Percentiles rank a stretch among this genome's conserved stretches.
These are phyloP conservation scores for Cyphomyrmex costatus DNA, from an alignment of 1,140 invertebrate genomes.

Conservation along the genomic window DNA sequence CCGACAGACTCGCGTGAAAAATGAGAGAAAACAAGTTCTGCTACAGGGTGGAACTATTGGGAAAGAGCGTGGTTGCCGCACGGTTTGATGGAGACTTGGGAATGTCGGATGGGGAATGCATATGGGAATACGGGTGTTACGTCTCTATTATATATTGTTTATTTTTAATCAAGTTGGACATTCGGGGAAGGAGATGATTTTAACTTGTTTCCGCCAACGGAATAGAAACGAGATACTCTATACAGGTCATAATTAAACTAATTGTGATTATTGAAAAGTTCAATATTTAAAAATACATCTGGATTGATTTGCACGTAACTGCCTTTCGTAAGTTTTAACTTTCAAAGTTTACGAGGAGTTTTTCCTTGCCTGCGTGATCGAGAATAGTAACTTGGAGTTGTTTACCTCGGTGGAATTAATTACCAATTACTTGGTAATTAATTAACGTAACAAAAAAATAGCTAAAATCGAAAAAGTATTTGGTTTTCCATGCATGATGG, in stretches of 20 bases:
- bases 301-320: slow-evolving; percentile 67
- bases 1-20: slow-evolving; percentile 33
- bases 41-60: background rate
- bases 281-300: slow-evolving; percentile 54
- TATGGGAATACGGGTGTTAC: background rate
- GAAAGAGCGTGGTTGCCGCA: background rate
- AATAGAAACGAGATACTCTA: background rate
- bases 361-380: slow-evolving; percentile 47
- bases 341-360: slow-evolving; percentile 64
- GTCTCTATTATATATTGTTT: slow-evolving; percentile 27
- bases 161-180: slow-evolving; percentile 3
- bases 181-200: background rate
- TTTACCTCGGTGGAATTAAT: slow-evolving; percentile 56
- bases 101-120: background rate
- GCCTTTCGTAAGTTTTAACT: slow-evolving; percentile 60
- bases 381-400: slow-evolving; percentile 5
- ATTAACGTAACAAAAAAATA: slow-evolving; percentile 66
- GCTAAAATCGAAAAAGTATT: slow-evolving; percentile 32
- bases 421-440: slow-evolving; percentile 63
- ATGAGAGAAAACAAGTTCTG: slow-evolving; percentile 7
- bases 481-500: background rate
- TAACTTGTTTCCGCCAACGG: background rate
- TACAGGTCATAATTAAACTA: slow-evolving; percentile 58
- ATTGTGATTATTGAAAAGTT: slow-evolving; percentile 62
- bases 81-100: slow-evolving; percentile 24